A percentile compares a stretch with the other conserved stretches of the same genome.
phyloP scores from a whole-genome alignment of 1,140 invertebrate species.

The Antheraea pernyi region DNA sequence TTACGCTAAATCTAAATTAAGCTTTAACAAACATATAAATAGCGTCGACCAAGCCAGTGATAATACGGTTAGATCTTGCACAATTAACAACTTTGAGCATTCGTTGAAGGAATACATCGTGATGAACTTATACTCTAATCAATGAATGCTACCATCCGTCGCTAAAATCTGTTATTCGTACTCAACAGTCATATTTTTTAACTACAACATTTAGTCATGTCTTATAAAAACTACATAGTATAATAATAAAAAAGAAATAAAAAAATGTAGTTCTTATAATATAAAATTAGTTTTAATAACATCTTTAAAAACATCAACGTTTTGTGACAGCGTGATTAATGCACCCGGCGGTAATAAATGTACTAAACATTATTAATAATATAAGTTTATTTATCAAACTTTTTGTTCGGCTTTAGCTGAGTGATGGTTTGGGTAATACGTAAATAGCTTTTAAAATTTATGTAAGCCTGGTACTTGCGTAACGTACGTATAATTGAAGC shows the following conservation, averaged over 20 bases:
- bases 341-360: not conserved
- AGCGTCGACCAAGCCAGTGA: no score
- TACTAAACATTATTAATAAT: not conserved
- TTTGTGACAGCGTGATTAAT: not conserved
- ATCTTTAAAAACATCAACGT: not conserved
- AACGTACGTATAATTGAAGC: not conserved
- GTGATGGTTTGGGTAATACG: not conserved
- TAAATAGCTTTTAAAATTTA: slow-evolving; percentile 3
- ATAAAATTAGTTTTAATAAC: not conserved
- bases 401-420: not conserved
- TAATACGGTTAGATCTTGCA: no score
- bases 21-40: no score
- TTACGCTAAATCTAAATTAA: no score
- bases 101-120: no score
- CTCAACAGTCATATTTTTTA: no score
- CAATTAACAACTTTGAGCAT: no score
- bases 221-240: no score
- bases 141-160: no score
- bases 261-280: not conserved
- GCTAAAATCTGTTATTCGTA: no score
- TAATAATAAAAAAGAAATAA: not conserved
- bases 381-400: not conserved
- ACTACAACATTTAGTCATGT: no score
- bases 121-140: no score
- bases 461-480: slow-evolving; percentile 7